phyloP scores from a whole-genome alignment of 2,888 invertebrate species.

The Trichacis sp. region DNA sequence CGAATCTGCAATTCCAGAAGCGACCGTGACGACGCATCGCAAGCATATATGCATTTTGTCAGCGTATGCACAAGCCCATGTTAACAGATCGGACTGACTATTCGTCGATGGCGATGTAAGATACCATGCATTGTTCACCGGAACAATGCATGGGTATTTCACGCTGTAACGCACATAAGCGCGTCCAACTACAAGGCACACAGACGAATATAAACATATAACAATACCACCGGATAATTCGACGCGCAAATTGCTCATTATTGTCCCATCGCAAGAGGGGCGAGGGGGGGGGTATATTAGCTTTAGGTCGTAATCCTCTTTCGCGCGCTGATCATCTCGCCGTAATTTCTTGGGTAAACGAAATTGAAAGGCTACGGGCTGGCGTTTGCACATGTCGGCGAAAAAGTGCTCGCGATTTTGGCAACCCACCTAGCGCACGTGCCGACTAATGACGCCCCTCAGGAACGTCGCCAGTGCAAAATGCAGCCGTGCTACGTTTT shows the following conservation, averaged over 20 bases:
- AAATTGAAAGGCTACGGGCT: slow-evolving; percentile 14
- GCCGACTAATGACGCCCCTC: slow-evolving; percentile 46
- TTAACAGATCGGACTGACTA: slow-evolving; percentile 5
- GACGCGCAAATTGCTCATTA: slow-evolving; percentile 3
- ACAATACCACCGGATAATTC: slow-evolving; percentile 21
- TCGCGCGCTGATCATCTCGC: too few species aligned
- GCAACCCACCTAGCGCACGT: slow-evolving; percentile 34
- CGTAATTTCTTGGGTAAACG: too few species aligned
- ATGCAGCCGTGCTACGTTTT: slow-evolving; percentile 33
- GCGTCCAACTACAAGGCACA: neutral
- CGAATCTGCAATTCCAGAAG: slow-evolving; percentile 20
- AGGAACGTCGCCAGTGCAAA: slow-evolving; percentile 29
- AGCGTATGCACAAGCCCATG: neutral
- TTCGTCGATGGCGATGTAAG: slow-evolving; percentile 30
- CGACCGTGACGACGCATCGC: slow-evolving; percentile 10
- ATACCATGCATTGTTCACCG: slow-evolving; percentile 25
- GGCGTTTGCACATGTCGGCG: slow-evolving; percentile 30
- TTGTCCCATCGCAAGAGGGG: slow-evolving; percentile 3
- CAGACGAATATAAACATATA: neutral
- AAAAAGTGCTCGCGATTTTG: slow-evolving; percentile 23
- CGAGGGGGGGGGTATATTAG: too few species aligned
- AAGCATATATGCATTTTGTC: slow-evolving; percentile 18
- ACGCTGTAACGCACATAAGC: slow-evolving; percentile 24
- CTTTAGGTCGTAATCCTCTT: neutral
- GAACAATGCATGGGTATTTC: slow-evolving; percentile 23